Evolutionary conservation across 2,888 invertebrate genomes (phyloP), one percentile per base, ranked within the genome.

Genomic region (Microdon myrmicae): DNA sequence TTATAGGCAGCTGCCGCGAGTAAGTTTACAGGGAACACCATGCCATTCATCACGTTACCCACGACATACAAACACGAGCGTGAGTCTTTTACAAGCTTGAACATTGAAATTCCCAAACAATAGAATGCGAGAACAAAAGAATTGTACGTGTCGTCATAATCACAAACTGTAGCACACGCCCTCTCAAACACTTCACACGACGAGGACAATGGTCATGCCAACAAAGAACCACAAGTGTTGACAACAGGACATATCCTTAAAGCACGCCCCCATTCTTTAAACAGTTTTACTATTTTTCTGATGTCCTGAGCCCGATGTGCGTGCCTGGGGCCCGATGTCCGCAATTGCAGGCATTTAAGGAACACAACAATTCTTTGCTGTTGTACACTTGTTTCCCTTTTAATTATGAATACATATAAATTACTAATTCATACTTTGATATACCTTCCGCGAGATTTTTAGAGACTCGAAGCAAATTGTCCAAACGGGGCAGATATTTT

Each of bases 161-260:
- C 32, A 43, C 17, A 59, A 53, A 12, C 22, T 17, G 14, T 13
- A 41, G 25, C 14, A 37, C n/a, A 45, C 39, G 28, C 31, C 53
- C 25, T 41, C 25, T 44, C 41, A 47, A 47, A n/a, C 23, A 26
- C 45, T 53, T 47, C 39, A 47, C 53, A 47, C 13, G 37, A 35
- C 53, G 16, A 25, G 53, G 31, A 59, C 35, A 47, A 31, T 35
- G 59, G 39, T 29, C 59, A 53, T 59, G 51, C 34, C 12, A 29
- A 14, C 29, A 59, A 38, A 32, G 22, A 16, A 38, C 17, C 22
- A 47, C 20, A 53, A 45, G 37, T 51, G 34, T 25, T 54, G 37
- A 31, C 31, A 37, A 31, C 44, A 54, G 37, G 8, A 31, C 7
- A 22, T 7, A 19, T 20, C 19, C 2, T n/a, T 20, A 9, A 19